Conservation (phyloP, 2,797 vertebrate species). For the Hybognathus amarus region DNA sequence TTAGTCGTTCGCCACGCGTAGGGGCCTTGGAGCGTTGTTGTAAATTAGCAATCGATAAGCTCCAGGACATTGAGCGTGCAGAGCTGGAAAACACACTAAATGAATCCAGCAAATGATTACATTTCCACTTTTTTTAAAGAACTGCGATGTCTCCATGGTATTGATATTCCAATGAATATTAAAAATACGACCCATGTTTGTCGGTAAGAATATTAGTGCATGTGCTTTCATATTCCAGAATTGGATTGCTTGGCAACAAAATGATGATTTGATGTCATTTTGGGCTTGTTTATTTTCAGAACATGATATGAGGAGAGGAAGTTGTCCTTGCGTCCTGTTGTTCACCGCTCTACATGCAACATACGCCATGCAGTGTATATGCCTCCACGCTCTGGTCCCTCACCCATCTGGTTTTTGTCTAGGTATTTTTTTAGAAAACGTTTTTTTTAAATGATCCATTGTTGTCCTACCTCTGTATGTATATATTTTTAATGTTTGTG, state of each 20-base stretch:
- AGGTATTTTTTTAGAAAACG: constrained; percentile 46
- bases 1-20: constrained; percentile 36
- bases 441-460: constrained; percentile 25
- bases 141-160: not conserved
- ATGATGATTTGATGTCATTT: constrained; percentile 44
- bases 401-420: constrained; percentile 56
- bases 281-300: constrained; percentile 73
- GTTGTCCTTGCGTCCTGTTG: constrained; percentile 54
- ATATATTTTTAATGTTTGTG: constrained; percentile 65
- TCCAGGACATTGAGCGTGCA: not conserved
- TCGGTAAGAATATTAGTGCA: not conserved
- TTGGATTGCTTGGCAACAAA: constrained; percentile 19
- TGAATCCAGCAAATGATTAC: constrained; percentile 17
- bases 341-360: constrained; percentile 11
- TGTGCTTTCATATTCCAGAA: constrained; percentile 13
- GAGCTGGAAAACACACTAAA: constrained; percentile 5
- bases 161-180: constrained; percentile 18
- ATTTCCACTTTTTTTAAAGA: constrained; percentile 17
- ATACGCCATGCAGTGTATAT: constrained; percentile 52
- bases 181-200: not conserved
- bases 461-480: constrained; percentile 61
- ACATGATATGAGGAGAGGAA: constrained; percentile 72
- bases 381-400: constrained; percentile 55
- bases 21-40: not conserved
- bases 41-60: constrained; percentile 48